Percentiles rank a stretch among this genome's conserved stretches.
phyloP scores from a whole-genome alignment of 2,113 vertebrate species.

The Sus scrofa region T2T-Sscrofa CM000820.6:139077001-139077500 shows the following conservation, averaged over 20 bases:
- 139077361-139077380: no score
- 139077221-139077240: no score
- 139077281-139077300: no score
- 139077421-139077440: background rate
- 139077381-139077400: no score
- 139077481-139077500: background rate
- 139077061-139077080: background rate
- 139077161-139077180: background rate
- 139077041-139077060: background rate
- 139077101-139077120: background rate
- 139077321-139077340: no score
- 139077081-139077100: background rate
- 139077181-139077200: no score
- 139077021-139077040: background rate
- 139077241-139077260: no score
- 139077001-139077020: background rate
- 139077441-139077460: background rate
- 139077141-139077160: background rate
- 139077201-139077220: no score
- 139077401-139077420: background rate
- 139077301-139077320: no score
- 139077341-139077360: no score
- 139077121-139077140: background rate
- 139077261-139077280: no score
- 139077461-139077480: background rate